These are phyloP conservation scores for Manis crassicaudata DNA, from an alignment of 2,797 vertebrate genomes.

Conservation along the genomic window DNA sequence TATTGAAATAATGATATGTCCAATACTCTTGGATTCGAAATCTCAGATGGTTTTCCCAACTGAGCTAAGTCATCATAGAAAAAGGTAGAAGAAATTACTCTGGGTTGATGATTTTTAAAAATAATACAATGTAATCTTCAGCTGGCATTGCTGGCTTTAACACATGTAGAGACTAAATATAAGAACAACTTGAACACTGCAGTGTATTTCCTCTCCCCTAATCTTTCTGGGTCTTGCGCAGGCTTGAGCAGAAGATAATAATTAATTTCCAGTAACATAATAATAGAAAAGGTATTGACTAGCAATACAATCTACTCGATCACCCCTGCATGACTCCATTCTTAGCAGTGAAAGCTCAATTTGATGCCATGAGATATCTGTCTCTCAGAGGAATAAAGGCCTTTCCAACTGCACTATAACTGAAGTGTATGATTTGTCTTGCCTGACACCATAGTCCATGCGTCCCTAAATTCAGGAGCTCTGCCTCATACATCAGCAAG, in stretches of 20 bases:
- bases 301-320: constrained; percentile 70
- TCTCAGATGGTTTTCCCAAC: background rate
- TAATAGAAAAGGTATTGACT: constrained; percentile 77
- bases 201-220: background rate
- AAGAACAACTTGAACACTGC: constrained; percentile 9
- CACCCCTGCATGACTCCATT: constrained; percentile 54
- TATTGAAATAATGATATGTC: background rate
- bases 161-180: background rate
- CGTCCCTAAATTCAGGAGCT: constrained; percentile 46
- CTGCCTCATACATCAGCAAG: constrained; percentile 46
- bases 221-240: constrained; percentile 31
- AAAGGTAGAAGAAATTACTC: background rate
- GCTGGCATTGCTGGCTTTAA: background rate
- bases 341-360: constrained; percentile 58
- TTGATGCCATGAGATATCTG: constrained; percentile 55
- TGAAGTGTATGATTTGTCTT: constrained; percentile 58
- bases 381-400: constrained; percentile 64
- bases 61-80: background rate
- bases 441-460: constrained; percentile 18
- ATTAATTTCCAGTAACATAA: constrained; percentile 74
- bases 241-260: constrained; percentile 57
- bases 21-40: background rate
- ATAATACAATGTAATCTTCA: background rate
- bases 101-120: background rate
- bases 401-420: background rate